Percentiles rank a stretch among this genome's conserved stretches.
phyloP scores from a whole-genome alignment of 37 sponge, comb jelly and placozoan genomes.

The Halichondria panicea region DNA sequence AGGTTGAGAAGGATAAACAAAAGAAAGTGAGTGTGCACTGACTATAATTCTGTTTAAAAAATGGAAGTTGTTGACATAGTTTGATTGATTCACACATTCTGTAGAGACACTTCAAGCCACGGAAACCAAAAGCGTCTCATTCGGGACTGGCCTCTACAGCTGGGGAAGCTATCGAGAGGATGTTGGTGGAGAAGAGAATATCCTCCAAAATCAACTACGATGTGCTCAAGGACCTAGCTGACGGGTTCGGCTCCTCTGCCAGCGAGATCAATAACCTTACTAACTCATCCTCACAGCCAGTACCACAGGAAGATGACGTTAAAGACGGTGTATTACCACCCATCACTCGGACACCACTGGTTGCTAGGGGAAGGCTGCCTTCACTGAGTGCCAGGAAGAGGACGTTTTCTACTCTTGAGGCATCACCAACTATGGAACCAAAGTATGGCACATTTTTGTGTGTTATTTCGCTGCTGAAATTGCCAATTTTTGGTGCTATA shows the following conservation, averaged over 20 bases:
- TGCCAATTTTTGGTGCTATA: too few relatives aligned
- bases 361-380: conserved; percentile 31
- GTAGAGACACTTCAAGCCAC: too few relatives aligned
- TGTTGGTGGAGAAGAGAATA: conserved; percentile 93
- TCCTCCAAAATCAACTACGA: conserved; percentile 95
- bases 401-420: conserved; percentile 28
- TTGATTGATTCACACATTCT: too few relatives aligned
- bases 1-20: conserved; percentile 53
- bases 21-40: conserved; percentile 24
- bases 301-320: neutral
- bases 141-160: conserved; percentile 61
- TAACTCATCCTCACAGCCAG: neutral
- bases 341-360: conserved; percentile 1
- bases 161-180: conserved; percentile 94
- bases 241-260: neutral
- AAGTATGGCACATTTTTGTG: too few relatives aligned
- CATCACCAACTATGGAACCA: too few relatives aligned
- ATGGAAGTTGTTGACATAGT: neutral
- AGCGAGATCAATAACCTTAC: neutral
- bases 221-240: conserved; percentile 72
- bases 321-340: neutral
- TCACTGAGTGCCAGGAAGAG: conserved; percentile 49
- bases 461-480: too few relatives aligned
- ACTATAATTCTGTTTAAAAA: neutral
- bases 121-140: conserved; percentile 5